A percentile compares a stretch with the other conserved stretches of the same genome.
phyloP scores from a whole-genome alignment of 2,113 vertebrate species.

The Daboia siamensis region DNA sequence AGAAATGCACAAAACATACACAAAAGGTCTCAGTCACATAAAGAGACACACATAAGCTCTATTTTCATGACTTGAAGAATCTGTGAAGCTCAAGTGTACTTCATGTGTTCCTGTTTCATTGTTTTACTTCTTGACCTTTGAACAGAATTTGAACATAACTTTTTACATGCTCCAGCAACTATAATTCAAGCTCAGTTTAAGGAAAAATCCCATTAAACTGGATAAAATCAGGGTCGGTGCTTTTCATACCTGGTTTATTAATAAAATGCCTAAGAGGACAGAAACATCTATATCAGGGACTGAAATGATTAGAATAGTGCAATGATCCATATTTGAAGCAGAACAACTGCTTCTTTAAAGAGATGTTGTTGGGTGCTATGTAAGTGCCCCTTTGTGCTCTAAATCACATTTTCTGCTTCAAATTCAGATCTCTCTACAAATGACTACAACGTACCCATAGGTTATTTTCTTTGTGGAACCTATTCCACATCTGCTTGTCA shows the following conservation, averaged over 20 bases:
- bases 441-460: background rate
- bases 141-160: background rate
- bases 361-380: background rate
- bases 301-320: background rate
- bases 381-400: background rate
- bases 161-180: background rate
- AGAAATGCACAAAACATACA: background rate
- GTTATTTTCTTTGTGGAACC: background rate
- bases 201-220: background rate
- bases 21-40: background rate
- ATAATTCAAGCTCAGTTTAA: background rate
- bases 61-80: background rate
- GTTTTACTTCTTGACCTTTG: background rate
- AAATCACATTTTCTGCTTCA: background rate
- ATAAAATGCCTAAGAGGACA: background rate
- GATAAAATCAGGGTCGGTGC: background rate
- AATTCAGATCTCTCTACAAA: background rate
- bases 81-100: background rate
- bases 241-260: background rate
- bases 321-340: background rate
- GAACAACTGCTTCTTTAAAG: background rate
- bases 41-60: background rate
- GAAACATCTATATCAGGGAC: background rate
- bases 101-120: background rate
- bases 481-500: background rate